These are phyloP conservation scores for Actias luna DNA, from an alignment of 2,888 invertebrate genomes.

Conservation along the genomic window DNA sequence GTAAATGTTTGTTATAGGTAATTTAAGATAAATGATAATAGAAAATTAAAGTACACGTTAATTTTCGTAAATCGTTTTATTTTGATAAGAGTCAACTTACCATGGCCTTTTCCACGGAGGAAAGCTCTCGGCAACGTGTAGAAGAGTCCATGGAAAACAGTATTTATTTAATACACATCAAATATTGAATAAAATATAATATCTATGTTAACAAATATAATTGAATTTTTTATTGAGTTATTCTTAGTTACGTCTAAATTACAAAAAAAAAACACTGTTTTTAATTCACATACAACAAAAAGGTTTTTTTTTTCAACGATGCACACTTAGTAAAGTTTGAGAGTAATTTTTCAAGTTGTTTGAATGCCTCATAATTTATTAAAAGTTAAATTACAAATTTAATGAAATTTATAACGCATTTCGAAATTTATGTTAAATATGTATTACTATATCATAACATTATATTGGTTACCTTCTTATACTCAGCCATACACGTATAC, in stretches of 20 bases:
- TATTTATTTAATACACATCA: constrained; percentile 63
- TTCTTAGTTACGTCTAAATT: constrained; percentile 25
- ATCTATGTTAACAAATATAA: constrained; percentile 35
- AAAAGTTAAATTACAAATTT: background rate
- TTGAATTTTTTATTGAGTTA: constrained; percentile 2
- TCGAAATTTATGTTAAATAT: background rate
- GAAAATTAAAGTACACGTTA: constrained; percentile 46
- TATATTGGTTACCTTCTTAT: background rate
- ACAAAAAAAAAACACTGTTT: background rate
- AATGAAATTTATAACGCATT: background rate
- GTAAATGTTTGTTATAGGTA: constrained; percentile 14
- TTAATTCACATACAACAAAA: background rate
- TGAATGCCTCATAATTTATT: background rate
- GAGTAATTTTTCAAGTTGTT: background rate
- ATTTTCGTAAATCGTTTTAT: constrained; percentile 57
- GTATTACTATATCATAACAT: background rate
- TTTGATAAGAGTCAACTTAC: constrained; percentile 70
- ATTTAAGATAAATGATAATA: constrained; percentile 23
- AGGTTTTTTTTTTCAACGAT: background rate
- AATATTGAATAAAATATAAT: constrained; percentile 36
- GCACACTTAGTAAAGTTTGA: background rate
- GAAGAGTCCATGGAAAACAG: constrained; percentile 79
- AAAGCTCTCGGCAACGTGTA: constrained; percentile 71
- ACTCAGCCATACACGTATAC: background rate
- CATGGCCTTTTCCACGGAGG: constrained; percentile 75